Evolutionary conservation across 2,888 invertebrate genomes (phyloP).

Genomic region (Mimas tiliae): DNA sequence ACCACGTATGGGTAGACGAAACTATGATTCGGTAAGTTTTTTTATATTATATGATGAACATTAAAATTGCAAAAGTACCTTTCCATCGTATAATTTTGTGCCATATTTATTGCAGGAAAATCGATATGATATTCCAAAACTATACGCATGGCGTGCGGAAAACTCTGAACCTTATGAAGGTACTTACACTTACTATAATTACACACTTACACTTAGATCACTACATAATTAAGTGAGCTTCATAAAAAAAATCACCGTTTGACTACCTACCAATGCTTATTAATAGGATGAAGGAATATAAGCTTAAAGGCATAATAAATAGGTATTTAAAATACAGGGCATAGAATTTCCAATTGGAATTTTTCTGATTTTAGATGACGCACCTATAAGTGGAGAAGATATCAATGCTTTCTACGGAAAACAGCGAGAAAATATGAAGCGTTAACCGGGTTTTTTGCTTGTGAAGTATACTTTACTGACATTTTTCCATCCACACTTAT

Average conservation of each 20-base stretch:
- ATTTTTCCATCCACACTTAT: neutral
- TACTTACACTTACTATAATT: constrained; percentile 40
- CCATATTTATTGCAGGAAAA: constrained; percentile 62
- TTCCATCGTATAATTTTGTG: neutral
- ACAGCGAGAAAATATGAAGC: constrained; percentile 57
- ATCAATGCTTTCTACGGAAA: constrained; percentile 55
- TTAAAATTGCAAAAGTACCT: no score
- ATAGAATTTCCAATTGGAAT: neutral
- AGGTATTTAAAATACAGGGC: constrained; percentile 33
- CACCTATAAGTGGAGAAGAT: constrained; percentile 46
- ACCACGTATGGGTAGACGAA: constrained; percentile 77
- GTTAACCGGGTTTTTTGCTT: constrained; percentile 33
- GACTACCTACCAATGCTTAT: no score
- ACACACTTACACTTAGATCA: no score
- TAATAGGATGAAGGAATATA: no score
- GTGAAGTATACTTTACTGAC: neutral
- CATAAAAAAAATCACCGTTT: no score
- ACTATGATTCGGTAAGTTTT: constrained; percentile 73
- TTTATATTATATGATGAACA: no score
- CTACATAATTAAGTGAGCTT: no score
- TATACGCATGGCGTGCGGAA: constrained; percentile 62
- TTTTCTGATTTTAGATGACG: constrained; percentile 47
- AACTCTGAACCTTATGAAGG: constrained; percentile 42
- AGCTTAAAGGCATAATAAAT: constrained; percentile 40
- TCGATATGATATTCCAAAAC: constrained; percentile 74